Base-by-base conservation (phyloP, 2,888 invertebrate genomes). In the Apomyelois bistriatella region DNA sequence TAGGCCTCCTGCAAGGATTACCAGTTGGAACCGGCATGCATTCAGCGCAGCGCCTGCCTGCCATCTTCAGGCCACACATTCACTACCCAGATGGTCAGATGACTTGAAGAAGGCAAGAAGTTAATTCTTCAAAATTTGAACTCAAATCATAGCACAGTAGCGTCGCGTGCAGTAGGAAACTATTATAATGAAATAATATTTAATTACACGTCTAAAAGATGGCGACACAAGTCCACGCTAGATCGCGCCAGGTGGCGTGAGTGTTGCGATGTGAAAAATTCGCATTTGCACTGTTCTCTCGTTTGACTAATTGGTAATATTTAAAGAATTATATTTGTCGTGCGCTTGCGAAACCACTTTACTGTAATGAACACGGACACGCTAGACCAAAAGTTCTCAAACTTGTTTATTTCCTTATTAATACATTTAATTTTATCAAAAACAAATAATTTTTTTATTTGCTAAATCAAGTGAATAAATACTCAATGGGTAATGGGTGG, bases 211-310 rank as follows among this genome's bases (percentile, higher is more conserved):
- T 46, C 56, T 36, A 50, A 47, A 53, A 55, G 52, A 46, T 55
- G 58, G 59, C 56, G 52, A 57, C 56, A 51, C 50, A 53, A 35
- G 55, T 61, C 64, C 55, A 58, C 61, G 54, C 52, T 53, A 59
- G 60, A 61, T 64, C 58, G 60, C 65, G 53, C 59, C 55, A 64
- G 64, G 53, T 82, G 65, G 66, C 84, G 84, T 85, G 85, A 80
- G 82, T 73, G 76, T 68, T 63, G 46, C 61, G 70, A 69, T 56
- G 63, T 73, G 77, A 77, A 80, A 79, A 78, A 67, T 72, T 62
- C 58, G 57, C 60, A 47, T 55, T 48, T 48, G 40, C 56, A 53
- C 46, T 54, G 56, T 56, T 54, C 53, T 55, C 53, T 57, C 53
- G 53, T 50, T 42, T 51, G 53, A 55, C 56, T 56, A 57, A 60